Evolutionary conservation across 2,888 invertebrate species (phyloP).

Genomic region (Choristoneura rosaceana): DNA sequence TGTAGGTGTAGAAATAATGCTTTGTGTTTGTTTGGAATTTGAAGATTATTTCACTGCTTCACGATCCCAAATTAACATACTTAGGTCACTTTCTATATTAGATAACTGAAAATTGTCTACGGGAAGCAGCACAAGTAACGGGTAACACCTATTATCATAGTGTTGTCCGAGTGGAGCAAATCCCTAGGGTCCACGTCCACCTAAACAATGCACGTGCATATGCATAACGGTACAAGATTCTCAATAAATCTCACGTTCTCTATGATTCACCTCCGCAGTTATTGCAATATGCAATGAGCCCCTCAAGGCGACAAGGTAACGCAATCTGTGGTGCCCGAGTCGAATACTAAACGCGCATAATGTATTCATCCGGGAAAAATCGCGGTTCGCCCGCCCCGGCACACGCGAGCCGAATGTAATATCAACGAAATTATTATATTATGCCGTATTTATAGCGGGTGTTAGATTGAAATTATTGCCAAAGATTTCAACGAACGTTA

Average conservation of each 20-base stretch:
- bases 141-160: too few species aligned
- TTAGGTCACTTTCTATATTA: too few species aligned
- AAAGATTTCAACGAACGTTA: neutral
- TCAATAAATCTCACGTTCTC: slow-evolving; percentile 28
- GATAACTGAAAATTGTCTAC: too few species aligned
- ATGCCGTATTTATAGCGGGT: slow-evolving; percentile 42
- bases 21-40: too few species aligned
- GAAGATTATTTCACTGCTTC: too few species aligned
- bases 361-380: slow-evolving; percentile 76
- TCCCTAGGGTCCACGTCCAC: neutral
- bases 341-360: slow-evolving; percentile 73
- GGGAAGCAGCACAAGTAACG: too few species aligned
- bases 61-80: too few species aligned
- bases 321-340: slow-evolving; percentile 63
- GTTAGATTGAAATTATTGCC: slow-evolving; percentile 5
- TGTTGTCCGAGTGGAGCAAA: neutral
- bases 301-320: slow-evolving; percentile 75
- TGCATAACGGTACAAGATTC: slow-evolving; percentile 25
- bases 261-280: slow-evolving; percentile 44
- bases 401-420: slow-evolving; percentile 55
- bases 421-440: slow-evolving; percentile 53
- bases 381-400: slow-evolving; percentile 55
- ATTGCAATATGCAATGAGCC: slow-evolving; percentile 70
- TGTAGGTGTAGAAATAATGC: too few species aligned
- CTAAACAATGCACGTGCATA: slow-evolving; percentile 19